Evolutionary conservation across 2,888 invertebrate genomes (phyloP).

Genomic region (Odontomyia ornata): DNA sequence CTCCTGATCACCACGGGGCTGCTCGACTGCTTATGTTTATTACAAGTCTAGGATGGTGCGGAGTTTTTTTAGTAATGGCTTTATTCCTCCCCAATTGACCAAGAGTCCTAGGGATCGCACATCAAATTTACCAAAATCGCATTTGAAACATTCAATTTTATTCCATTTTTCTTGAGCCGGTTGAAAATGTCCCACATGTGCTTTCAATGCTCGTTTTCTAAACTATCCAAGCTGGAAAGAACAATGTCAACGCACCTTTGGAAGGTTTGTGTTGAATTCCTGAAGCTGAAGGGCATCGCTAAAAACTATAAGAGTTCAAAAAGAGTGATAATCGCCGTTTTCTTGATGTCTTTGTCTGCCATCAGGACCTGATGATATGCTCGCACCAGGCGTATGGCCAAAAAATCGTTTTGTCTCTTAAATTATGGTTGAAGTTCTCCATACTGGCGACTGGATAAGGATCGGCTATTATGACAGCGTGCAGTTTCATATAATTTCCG

Average conservation of each 20-base stretch:
- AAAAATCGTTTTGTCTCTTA: conserved; percentile 54
- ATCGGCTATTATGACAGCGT: conserved; percentile 45
- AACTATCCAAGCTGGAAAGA: conserved; percentile 47
- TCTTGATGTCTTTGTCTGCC: conserved; percentile 53
- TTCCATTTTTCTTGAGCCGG: neutral
- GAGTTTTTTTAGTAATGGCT: neutral
- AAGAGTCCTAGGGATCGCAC: neutral
- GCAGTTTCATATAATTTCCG: conserved; percentile 56
- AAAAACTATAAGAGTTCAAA: conserved; percentile 57
- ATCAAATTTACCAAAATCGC: neutral
- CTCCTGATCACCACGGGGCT: too few relatives aligned
- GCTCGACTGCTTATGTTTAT: too few relatives aligned
- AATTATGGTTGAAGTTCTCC: conserved; percentile 32
- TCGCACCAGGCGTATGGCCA: conserved; percentile 53
- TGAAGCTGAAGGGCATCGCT: conserved; percentile 57
- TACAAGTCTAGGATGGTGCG: too few relatives aligned
- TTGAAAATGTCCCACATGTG: neutral
- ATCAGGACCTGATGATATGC: conserved; percentile 58
- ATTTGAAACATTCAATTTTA: neutral
- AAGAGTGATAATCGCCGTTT: conserved; percentile 56
- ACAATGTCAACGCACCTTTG: conserved; percentile 57
- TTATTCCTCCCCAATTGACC: neutral
- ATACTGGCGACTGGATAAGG: neutral
- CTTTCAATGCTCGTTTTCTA: neutral
- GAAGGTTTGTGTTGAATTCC: conserved; percentile 59